Evolutionary conservation across 2,888 invertebrate genomes (phyloP).

Genomic region (Nomada ferruginata): DNA sequence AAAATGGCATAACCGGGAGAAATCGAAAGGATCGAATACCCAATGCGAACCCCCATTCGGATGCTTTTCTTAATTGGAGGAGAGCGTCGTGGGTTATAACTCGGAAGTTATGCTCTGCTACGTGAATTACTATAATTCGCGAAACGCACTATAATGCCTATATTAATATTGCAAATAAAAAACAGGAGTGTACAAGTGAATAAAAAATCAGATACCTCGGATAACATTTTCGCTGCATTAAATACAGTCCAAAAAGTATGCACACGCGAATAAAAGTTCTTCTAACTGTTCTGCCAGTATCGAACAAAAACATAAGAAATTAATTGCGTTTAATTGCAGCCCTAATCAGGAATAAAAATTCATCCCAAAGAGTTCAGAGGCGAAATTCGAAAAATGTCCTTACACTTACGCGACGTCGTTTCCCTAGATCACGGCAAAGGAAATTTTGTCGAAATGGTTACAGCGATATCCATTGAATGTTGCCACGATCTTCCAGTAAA

Average conservation of each 20-base stretch:
- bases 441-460: slow-evolving; percentile 36
- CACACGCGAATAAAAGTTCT: no score
- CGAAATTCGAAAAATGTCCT: neutral
- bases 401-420: neutral
- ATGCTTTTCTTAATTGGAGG: slow-evolving; percentile 62
- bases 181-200: neutral
- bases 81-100: slow-evolving; percentile 40
- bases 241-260: neutral
- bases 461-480: slow-evolving; percentile 26
- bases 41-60: slow-evolving; percentile 47
- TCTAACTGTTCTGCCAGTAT: no score
- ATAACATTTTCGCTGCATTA: neutral
- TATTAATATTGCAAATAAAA: slow-evolving; percentile 20
- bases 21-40: slow-evolving; percentile 51
- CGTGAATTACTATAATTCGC: slow-evolving; percentile 58
- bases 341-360: neutral
- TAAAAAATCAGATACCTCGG: neutral
- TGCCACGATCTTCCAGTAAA: slow-evolving; percentile 19
- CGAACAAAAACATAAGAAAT: no score
- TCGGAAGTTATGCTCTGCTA: slow-evolving; percentile 42
- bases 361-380: neutral
- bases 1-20: slow-evolving; percentile 36
- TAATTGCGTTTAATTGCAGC: no score
- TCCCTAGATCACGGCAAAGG: slow-evolving; percentile 11
- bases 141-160: slow-evolving; percentile 50